Percentiles rank a stretch among this genome's conserved stretches.
Evolutionary conservation across 2,888 invertebrate genomes (phyloP).

Genomic region (Drosophila mettleri): DNA sequence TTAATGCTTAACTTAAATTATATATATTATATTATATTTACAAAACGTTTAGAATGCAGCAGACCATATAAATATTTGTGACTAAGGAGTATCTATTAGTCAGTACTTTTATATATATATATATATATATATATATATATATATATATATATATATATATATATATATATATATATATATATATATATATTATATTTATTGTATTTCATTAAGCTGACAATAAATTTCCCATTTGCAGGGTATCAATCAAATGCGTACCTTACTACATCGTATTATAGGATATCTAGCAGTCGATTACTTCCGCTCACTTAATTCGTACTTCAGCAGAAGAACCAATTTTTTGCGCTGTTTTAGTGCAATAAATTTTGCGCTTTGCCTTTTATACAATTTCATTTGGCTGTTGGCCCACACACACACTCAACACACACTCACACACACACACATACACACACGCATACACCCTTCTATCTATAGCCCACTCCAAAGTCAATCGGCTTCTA

Average conservation of each 20-base stretch:
- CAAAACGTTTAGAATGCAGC: too few relatives aligned
- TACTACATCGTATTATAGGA: slow-evolving; percentile 4
- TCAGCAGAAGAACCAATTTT: slow-evolving; percentile 49
- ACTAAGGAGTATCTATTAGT: not conserved
- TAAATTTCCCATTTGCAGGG: not conserved
- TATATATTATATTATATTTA: too few relatives aligned
- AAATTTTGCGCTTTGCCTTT: slow-evolving; percentile 75
- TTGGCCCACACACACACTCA: slow-evolving; percentile 16
- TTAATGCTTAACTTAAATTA: not conserved
- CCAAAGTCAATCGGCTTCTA: slow-evolving; percentile 31
- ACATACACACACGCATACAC: not conserved
- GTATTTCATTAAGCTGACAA: not conserved
- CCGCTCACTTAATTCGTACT: slow-evolving; percentile 7
- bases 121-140: not conserved
- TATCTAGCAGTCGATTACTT: slow-evolving; percentile 14
- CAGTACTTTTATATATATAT: not conserved
- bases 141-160: not conserved
- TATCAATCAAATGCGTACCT: not conserved
- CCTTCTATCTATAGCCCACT: slow-evolving; percentile 15
- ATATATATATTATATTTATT: not conserved
- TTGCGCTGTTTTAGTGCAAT: slow-evolving; percentile 62
- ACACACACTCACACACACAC: not conserved
- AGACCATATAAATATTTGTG: too few relatives aligned
- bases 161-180: not conserved
- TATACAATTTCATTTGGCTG: slow-evolving; percentile 77